phyloP scores from a whole-genome alignment of 2,113 vertebrate genomes.

The Megaceryle torquata region DNA sequence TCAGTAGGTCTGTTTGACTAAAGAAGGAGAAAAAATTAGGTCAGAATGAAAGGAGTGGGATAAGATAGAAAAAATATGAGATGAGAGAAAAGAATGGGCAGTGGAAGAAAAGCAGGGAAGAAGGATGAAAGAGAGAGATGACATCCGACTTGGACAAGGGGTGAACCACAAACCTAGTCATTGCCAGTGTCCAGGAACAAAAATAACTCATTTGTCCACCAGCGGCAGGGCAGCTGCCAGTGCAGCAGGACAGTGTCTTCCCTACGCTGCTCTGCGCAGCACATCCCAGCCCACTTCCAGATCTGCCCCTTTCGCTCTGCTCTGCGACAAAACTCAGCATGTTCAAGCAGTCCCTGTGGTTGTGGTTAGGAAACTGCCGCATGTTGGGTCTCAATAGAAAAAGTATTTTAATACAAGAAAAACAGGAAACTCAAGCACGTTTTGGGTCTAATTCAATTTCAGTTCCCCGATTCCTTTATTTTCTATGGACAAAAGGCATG shows the following conservation, averaged over 20 bases:
- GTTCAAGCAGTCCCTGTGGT: conserved; percentile 42
- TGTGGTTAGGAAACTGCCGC: conserved; percentile 56
- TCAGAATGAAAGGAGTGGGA: background rate
- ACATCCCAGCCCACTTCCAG: background rate
- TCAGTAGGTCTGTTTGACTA: background rate
- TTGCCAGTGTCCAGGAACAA: conserved; percentile 2
- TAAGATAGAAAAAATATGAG: background rate
- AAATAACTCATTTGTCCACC: background rate
- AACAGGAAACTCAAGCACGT: conserved; percentile 69
- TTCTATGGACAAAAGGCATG: conserved; percentile 65
- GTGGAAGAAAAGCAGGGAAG: background rate
- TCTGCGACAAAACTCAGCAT: background rate
- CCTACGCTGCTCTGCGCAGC: accelerated
- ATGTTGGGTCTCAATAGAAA: conserved; percentile 62
- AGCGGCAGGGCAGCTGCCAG: background rate
- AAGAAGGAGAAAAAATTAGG: background rate
- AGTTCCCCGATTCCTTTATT: conserved; percentile 64
- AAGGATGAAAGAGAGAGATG: background rate
- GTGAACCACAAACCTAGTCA: conserved; percentile 21
- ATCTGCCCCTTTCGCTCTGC: background rate
- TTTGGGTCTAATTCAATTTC: conserved; percentile 65
- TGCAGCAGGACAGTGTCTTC: background rate
- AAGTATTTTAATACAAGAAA: conserved; percentile 68
- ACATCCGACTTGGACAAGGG: conserved; percentile 15
- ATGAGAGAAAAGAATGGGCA: background rate